Base-by-base conservation (phyloP, 1,140 invertebrate species). In the Manduca sexta region DNA sequence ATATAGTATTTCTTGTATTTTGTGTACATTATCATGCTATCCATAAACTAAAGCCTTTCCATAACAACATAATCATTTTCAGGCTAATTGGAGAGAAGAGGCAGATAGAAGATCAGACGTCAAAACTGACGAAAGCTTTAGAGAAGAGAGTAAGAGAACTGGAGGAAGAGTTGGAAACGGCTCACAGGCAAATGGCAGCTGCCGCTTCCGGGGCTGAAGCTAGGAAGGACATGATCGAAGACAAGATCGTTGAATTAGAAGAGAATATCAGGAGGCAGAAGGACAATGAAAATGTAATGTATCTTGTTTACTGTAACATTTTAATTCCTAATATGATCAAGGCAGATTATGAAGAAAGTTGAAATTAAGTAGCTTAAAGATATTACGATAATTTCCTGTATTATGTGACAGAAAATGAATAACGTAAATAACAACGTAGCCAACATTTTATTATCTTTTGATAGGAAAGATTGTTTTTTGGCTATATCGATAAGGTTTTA, bases 21-120 rank as follows among this genome's bases (percentile, higher is more conserved):
- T n/a, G n/a, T n/a, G n/a, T n/a, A n/a, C n/a, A n/a, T n/a, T n/a
- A n/a, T n/a, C n/a, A n/a, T n/a, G n/a, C n/a, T n/a, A n/a, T n/a
- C n/a, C n/a, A n/a, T n/a, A n/a, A n/a, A n/a, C 11, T 38, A 44
- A 18, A 35, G 2, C 41, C 57, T 15, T 16, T 21, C 11, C 7
- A 35, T 5, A n/a, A n/a, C n/a, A n/a, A n/a, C 0, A 12, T 12
- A n/a, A 12, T 39, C 2, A 21, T 17, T 60, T 64, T 29, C 50
- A 84, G 81, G 45, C 56, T 84, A 50, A 40, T 82, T 62, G 17
- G 56, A 49, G 78, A 82, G 34, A 82, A 74, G 60, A 71, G 60
- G 30, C 37, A 74, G 26, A 60, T 81, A 54, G 68, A 78, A 56
- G 49, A 47, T 4, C 54, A 74, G 37, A 55, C 74, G 21, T 40